Conservation (phyloP, 1,140 invertebrate genomes). For the Leptinotarsa texana region DNA sequence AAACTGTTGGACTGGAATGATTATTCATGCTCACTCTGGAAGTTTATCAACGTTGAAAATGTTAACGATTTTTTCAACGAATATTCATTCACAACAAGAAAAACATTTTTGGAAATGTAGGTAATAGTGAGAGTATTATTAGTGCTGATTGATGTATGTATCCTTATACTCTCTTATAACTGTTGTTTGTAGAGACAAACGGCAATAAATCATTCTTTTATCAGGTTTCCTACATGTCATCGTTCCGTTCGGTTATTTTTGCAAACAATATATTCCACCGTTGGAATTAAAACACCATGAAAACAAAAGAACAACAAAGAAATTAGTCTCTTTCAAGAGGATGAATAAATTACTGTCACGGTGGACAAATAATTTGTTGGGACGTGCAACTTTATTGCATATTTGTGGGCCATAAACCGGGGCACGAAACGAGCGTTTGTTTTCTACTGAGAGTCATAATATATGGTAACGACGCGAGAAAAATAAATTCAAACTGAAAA, state of each 20-base stretch:
- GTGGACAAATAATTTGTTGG: conserved; percentile 10
- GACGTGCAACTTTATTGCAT: conserved; percentile 5
- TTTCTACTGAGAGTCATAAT: background rate
- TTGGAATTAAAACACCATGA: conserved; percentile 16
- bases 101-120: too few relatives aligned
- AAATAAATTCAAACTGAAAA: background rate
- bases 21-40: too few relatives aligned
- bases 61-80: background rate
- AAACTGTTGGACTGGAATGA: too few relatives aligned
- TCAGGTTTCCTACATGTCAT: conserved; percentile 10
- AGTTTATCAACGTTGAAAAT: background rate
- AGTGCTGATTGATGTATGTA: background rate
- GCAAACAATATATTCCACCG: background rate
- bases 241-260: conserved; percentile 15
- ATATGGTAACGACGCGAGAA: background rate
- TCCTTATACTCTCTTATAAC: background rate
- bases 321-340: conserved; percentile 12
- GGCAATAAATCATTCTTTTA: conserved; percentile 9
- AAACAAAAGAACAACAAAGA: conserved; percentile 20
- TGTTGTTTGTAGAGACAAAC: conserved; percentile 1
- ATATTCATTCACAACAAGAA: background rate
- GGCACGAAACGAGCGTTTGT: conserved; percentile 6
- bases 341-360: conserved; percentile 17
- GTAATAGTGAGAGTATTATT: background rate
- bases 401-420: conserved; percentile 13